phyloP scores from a whole-genome alignment of 2,888 invertebrate species.

The Leucozona laternaria region DNA sequence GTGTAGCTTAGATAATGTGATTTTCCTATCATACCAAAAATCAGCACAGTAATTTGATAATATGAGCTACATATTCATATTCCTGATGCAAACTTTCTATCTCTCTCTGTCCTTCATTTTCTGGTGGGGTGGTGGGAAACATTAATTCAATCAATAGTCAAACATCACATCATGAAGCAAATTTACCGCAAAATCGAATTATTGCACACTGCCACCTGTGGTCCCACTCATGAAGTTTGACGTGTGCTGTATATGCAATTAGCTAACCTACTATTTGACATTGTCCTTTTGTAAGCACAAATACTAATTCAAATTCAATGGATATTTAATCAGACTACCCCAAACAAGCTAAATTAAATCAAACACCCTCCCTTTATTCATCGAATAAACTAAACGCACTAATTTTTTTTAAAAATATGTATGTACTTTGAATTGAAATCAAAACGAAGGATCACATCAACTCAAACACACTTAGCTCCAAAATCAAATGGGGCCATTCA shows the following conservation, averaged over 20 bases:
- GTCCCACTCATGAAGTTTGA: slow-evolving; percentile 19
- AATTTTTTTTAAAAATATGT: no score
- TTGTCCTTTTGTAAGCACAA: not conserved
- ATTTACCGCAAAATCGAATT: slow-evolving; percentile 33
- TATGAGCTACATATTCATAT: not conserved
- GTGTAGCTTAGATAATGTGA: no score
- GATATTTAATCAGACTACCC: slow-evolving; percentile 35
- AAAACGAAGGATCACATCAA: slow-evolving; percentile 33
- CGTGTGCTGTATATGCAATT: slow-evolving; percentile 18
- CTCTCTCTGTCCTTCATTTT: not conserved
- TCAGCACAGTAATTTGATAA: not conserved
- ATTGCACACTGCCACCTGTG: slow-evolving; percentile 12
- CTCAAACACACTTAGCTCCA: slow-evolving; percentile 17
- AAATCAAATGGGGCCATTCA: slow-evolving; percentile 26
- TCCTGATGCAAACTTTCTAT: not conserved
- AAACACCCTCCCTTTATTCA: not conserved
- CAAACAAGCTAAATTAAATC: not conserved
- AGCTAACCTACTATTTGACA: not conserved
- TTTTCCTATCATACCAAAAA: no score
- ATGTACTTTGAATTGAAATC: no score
- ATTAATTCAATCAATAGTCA: slow-evolving; percentile 2
- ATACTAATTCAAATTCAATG: slow-evolving; percentile 29
- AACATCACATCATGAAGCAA: slow-evolving; percentile 15
- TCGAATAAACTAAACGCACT: not conserved
- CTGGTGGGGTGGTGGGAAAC: not conserved